Evolutionary conservation across 2,113 vertebrate genomes (phyloP).

Genomic region (Eira barbara): DNA sequence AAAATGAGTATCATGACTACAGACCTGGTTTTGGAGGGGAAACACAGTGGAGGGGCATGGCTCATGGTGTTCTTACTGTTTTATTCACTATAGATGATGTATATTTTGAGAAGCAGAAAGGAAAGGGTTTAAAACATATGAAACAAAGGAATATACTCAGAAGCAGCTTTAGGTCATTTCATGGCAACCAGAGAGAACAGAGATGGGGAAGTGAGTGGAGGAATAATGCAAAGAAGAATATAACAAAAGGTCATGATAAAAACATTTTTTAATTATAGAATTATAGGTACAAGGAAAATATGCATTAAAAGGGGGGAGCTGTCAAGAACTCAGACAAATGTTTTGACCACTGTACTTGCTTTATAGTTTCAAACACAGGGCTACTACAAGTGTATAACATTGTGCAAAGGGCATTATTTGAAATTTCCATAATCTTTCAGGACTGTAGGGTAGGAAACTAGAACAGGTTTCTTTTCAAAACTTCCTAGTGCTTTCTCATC

Average conservation of each 20-base stretch:
- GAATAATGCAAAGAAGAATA: constrained; percentile 64
- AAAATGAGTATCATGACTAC: not conserved
- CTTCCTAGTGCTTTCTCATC: constrained; percentile 13
- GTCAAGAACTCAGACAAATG: constrained; percentile 51
- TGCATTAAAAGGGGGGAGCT: constrained; percentile 53
- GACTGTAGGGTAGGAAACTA: not conserved
- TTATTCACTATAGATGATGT: not conserved
- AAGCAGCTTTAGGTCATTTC: constrained; percentile 23
- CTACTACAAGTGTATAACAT: not conserved
- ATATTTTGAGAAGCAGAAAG: not conserved
- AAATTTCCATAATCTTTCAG: constrained; percentile 43
- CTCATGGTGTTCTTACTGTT: not conserved
- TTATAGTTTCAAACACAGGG: constrained; percentile 43
- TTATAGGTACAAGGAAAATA: constrained; percentile 54
- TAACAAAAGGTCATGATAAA: constrained; percentile 67
- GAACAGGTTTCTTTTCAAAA: not conserved
- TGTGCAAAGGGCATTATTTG: constrained; percentile 13
- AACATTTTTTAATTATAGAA: constrained; percentile 43
- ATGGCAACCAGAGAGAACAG: constrained; percentile 53
- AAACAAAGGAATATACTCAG: constrained; percentile 58
- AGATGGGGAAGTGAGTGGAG: constrained; percentile 63
- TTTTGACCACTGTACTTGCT: constrained; percentile 4
- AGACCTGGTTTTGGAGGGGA: not conserved
- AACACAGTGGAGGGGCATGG: not conserved
- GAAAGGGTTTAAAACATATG: constrained; percentile 69